These are phyloP conservation scores for Bilobella aurantiaca DNA, from an alignment of 1,140 invertebrate species.

Conservation along the genomic window DNA sequence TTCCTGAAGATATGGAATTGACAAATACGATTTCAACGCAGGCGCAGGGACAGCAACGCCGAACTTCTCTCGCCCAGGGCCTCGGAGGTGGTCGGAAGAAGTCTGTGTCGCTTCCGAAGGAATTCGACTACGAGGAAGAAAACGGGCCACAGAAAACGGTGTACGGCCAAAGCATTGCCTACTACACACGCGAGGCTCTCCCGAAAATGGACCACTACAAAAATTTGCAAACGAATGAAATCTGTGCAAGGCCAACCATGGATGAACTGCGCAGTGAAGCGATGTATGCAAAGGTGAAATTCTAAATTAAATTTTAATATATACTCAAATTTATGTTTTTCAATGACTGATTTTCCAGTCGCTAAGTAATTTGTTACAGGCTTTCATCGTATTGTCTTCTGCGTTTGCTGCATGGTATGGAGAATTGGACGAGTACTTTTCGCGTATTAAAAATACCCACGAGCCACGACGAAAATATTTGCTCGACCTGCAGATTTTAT, in stretches of 20 bases:
- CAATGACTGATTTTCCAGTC: no score
- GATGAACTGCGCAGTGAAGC: slow-evolving; percentile 35
- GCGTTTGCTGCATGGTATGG: no score
- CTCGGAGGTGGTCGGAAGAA: slow-evolving; percentile 35
- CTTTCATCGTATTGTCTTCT: no score
- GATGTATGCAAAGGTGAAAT: slow-evolving; percentile 30
- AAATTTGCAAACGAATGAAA: slow-evolving; percentile 52
- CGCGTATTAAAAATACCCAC: no score
- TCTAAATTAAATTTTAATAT: not conserved
- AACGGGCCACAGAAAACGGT: slow-evolving; percentile 15
- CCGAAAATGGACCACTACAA: slow-evolving; percentile 82
- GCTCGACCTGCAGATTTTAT: no score
- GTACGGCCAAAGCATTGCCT: slow-evolving; percentile 36
- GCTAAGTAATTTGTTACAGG: no score
- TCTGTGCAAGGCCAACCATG: slow-evolving; percentile 43
- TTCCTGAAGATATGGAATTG: slow-evolving; percentile 30
- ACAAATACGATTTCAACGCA: not conserved
- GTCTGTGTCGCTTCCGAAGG: slow-evolving; percentile 32
- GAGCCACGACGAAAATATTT: not conserved
- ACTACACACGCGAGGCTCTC: slow-evolving; percentile 61
- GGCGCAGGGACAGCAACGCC: slow-evolving; percentile 25
- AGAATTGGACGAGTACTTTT: no score
- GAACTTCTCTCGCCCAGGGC: slow-evolving; percentile 32
- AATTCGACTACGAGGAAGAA: slow-evolving; percentile 29
- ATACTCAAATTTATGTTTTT: not conserved